Evolutionary conservation across 2,888 invertebrate species (phyloP).

Genomic region (Lasioglossum marginatum): DNA sequence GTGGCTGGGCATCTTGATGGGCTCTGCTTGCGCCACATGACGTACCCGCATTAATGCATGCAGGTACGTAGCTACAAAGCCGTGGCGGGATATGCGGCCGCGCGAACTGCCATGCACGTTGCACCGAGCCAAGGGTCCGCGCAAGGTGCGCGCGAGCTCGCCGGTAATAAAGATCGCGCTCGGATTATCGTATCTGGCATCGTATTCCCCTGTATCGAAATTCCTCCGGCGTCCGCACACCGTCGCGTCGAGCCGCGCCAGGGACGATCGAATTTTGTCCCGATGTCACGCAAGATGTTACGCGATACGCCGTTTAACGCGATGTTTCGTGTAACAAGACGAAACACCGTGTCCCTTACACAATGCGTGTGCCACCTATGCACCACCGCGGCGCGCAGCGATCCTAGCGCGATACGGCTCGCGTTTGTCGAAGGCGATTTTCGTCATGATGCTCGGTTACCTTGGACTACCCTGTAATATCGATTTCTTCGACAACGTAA

Average conservation of each 20-base stretch:
- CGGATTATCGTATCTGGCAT: constrained; percentile 49
- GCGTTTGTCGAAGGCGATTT: neutral
- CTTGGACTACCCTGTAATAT: neutral
- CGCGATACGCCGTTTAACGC: constrained; percentile 31
- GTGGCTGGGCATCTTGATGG: constrained; percentile 55
- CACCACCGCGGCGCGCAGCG: neutral
- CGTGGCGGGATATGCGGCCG: constrained; percentile 19
- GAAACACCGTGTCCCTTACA: constrained; percentile 11
- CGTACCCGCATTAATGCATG: constrained; percentile 65
- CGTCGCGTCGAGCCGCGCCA: neutral
- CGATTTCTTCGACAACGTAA: neutral
- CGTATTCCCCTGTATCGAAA: constrained; percentile 49
- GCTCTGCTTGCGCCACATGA: constrained; percentile 66
- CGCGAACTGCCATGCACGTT: constrained; percentile 3
- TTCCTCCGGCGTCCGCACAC: constrained; percentile 32
- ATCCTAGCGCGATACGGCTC: neutral
- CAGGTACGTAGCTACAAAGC: constrained; percentile 49
- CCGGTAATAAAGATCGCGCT: constrained; percentile 54
- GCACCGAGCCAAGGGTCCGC: neutral
- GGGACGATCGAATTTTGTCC: constrained; percentile 49
- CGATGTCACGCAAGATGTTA: constrained; percentile 34
- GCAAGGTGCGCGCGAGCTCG: constrained; percentile 42
- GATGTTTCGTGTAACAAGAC: constrained; percentile 13
- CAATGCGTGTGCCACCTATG: constrained; percentile 4
- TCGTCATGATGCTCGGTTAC: neutral